phyloP scores from a whole-genome alignment of 2,888 invertebrate species.

The Saturnia pavonia region DNA sequence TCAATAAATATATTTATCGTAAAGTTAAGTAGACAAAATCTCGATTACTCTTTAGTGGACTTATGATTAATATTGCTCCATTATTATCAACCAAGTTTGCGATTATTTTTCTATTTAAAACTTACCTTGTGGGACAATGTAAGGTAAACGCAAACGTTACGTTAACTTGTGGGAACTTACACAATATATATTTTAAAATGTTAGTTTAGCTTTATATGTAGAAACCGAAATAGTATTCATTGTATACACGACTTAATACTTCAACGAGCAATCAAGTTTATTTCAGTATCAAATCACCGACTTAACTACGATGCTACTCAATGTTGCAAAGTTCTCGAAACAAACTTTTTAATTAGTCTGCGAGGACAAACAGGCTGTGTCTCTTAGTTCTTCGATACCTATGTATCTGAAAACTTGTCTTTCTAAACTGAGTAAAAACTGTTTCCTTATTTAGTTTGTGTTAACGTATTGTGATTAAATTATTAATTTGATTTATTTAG shows the following conservation, averaged over 20 bases:
- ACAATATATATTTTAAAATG: background rate
- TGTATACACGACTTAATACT: constrained; percentile 28
- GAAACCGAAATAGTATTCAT: background rate
- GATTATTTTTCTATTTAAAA: no score
- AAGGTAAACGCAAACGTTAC: no score
- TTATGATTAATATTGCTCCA: no score
- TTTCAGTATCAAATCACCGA: constrained; percentile 61
- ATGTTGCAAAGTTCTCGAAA: constrained; percentile 62
- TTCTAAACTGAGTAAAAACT: constrained; percentile 40
- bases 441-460: constrained; percentile 15
- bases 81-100: no score
- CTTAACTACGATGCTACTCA: constrained; percentile 66
- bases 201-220: background rate
- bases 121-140: no score
- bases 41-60: no score
- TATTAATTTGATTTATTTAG: background rate
- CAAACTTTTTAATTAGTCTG: constrained; percentile 82
- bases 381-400: constrained; percentile 65
- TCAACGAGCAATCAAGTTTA: constrained; percentile 53
- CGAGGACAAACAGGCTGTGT: constrained; percentile 78
- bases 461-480: constrained; percentile 2
- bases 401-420: constrained; percentile 51
- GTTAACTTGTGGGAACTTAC: no score
- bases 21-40: no score
- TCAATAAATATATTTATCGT: no score